Base-by-base conservation (phyloP, 2,797 vertebrate genomes). In the Danio aesculapii region DNA sequence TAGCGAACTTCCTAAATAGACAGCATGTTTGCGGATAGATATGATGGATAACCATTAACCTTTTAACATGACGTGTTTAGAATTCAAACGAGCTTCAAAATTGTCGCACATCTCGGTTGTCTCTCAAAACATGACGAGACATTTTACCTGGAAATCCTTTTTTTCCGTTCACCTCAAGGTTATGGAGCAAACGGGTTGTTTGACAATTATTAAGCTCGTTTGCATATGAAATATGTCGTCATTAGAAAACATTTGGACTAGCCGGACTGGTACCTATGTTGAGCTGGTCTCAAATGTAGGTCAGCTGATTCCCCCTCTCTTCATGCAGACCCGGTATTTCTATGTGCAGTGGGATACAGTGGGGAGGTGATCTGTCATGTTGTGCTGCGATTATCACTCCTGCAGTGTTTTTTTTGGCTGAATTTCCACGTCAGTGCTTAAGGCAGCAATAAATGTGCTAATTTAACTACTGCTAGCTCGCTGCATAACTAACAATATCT, bases 271-370 rank as follows among this genome's bases (percentile, higher is more conserved):
- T 17, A 71, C 69, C 39, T 43, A 16, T 47, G 21, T 8, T 14
- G 17, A 47, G 10, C 19, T 59, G 14, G 47, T 49, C 44, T 12
- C 43, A 58, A 39, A 77, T 68, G 19, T 67, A 68, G 75, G 75
- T 77, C 75, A 68, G 63, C 16, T 68, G 63, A 58, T 17, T 30
- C 30, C 30, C 30, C 30, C 30, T 47, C 9, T 47, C 43, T 53
- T 30, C 62, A 47, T 77, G 75, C 63, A 17, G 52, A 77, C 62
- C 39, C 17, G 13, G 21, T 46, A 2, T 9, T 46, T 1, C 13
- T 61, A 0, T 30, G 5, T 61, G 39, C 17, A 13, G 7, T 39
- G 21, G 50, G 46, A 61, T 19, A 13, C 19, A 17, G n/a, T n/a
- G n/a, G n/a, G n/a, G 53, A n/a, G 41, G 59, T 68, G 44, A 9